Evolutionary conservation across 2,888 invertebrate species (phyloP).

Genomic region (Synanthedon tipuliformis): DNA sequence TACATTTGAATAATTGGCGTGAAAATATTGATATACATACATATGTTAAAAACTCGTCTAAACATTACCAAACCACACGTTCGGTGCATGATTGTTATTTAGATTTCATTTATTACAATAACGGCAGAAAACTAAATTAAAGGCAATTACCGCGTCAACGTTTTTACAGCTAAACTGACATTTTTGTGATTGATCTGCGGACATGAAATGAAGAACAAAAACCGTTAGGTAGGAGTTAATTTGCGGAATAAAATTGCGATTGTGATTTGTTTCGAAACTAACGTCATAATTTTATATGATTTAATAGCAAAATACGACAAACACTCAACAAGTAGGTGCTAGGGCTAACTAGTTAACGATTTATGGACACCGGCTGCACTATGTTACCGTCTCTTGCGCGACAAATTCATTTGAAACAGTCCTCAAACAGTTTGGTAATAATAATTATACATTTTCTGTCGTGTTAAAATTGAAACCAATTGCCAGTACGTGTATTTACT

Average conservation of each 20-base stretch:
- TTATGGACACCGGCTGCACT: constrained; percentile 5
- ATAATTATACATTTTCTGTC: neutral
- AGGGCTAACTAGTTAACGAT: constrained; percentile 5
- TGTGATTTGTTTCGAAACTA: neutral
- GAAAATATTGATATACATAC: no score
- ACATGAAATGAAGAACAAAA: constrained; percentile 7
- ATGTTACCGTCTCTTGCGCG: constrained; percentile 2
- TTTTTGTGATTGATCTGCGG: constrained; percentile 10
- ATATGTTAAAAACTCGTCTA: no score
- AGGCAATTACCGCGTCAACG: constrained; percentile 15
- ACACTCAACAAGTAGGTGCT: neutral
- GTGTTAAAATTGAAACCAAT: constrained; percentile 1
- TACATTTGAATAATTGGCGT: no score
- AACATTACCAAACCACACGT: no score
- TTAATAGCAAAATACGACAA: neutral
- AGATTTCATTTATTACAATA: neutral
- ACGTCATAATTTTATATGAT: neutral
- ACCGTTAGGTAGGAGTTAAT: constrained; percentile 10
- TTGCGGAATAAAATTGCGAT: neutral
- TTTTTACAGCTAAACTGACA: constrained; percentile 8
- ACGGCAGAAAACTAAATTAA: constrained; percentile 9
- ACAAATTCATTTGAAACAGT: constrained; percentile 11
- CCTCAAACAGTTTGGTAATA: constrained; percentile 4
- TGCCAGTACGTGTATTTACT: neutral
- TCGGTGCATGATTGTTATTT: neutral